Evolutionary conservation across 2,888 invertebrate genomes (phyloP).

Genomic region (Tetragnatha montana): DNA sequence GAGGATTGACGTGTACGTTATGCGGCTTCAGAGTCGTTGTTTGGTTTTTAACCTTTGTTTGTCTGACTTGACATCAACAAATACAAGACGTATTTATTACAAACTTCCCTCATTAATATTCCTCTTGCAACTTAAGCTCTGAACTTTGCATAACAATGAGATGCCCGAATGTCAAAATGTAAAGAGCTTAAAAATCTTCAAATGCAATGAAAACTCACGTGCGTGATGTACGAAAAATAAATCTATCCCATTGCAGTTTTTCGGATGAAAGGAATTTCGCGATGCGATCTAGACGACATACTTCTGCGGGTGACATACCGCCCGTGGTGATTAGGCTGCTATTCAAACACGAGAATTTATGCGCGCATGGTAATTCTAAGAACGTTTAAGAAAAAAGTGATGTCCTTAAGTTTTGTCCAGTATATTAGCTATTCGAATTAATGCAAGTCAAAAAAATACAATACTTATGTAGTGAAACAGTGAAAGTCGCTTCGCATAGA

Average conservation of each 20-base stretch:
- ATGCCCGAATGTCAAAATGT: background rate
- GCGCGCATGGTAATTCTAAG: no score
- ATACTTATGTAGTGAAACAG: no score
- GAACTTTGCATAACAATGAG: background rate
- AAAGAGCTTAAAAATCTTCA: background rate
- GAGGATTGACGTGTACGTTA: no score
- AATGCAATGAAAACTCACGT: background rate
- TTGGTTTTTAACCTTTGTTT: background rate
- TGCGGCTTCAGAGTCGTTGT: background rate
- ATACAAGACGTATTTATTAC: background rate
- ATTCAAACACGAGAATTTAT: constrained; percentile 4
- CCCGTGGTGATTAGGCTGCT: constrained; percentile 10
- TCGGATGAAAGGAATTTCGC: background rate
- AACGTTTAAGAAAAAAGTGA: no score
- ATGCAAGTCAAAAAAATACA: no score
- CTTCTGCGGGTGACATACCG: background rate
- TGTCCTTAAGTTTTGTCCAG: no score
- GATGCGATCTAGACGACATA: background rate
- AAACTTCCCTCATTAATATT: background rate
- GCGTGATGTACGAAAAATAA: constrained; percentile 2
- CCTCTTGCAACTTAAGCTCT: background rate
- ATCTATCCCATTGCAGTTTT: background rate
- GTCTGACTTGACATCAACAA: background rate
- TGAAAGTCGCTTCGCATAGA: no score
- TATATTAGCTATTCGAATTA: no score